Evolutionary conservation across 2,113 vertebrate species (phyloP), one percentile per base, ranked within the genome.

Genomic region (Zosterops pallidus): DNA sequence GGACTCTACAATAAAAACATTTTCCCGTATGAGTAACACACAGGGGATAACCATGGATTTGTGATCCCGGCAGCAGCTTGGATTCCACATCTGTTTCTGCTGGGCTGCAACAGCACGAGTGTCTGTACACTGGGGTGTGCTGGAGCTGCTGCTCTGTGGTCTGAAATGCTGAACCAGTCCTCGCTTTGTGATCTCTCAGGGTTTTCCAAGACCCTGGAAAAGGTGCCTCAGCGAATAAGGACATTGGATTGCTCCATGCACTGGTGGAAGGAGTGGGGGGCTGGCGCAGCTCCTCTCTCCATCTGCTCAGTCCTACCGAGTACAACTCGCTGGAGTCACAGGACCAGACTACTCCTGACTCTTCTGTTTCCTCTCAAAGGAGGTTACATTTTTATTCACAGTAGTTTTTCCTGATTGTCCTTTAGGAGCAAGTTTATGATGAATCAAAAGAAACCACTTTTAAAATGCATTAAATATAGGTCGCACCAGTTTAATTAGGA

Each of bases 11-110:
- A 77, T 8, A 65, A 62, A 55, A 31, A 1, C 28, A 6, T 2
- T 37, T 56, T 13, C 23, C 21, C 1, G 3, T 29, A 0, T 19
- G 25, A 41, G 12, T 39, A 65, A 67, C 18, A 28, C 2, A 0
- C 47, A 55, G 31, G 26, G 7, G 24, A 16, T 47, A 29, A 15
- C 17, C 18, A 0, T 7, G 49, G 35, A 21, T 77, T 28, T 89
- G 52, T 57, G 37, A 53, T 9, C 23, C 75, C 6, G 11, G 41
- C n/a, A 80, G 55, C 68, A 59, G 52, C 47, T 81, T 22, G 44
- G 52, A 21, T 71, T 81, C 56, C 33, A 8, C 26, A 6, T 24
- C 19, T 49, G 29, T 26, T 49, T 52, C n/a, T 47, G 39, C 78
- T 29, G 26, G 23, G n/a, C 72, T 25, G 25, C 16, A 29, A 2